These are phyloP conservation scores for Harpagus bidentatus DNA, from an alignment of 2,113 vertebrate genomes.

Conservation along the genomic window DNA sequence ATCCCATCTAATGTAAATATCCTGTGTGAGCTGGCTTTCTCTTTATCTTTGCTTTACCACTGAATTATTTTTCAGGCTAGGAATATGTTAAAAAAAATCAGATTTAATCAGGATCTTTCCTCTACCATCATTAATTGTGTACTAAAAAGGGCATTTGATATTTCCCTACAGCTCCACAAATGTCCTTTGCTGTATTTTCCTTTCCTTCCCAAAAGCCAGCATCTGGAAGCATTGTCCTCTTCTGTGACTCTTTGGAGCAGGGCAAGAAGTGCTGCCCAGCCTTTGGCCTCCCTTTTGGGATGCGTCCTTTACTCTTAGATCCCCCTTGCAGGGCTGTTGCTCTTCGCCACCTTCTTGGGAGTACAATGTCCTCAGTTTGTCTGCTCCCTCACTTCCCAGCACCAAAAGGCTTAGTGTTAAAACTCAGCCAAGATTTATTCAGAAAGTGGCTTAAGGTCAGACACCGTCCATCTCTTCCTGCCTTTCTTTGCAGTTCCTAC, in stretches of 20 bases:
- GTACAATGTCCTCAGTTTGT: background rate
- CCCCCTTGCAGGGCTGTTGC: background rate
- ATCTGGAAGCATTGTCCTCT: background rate
- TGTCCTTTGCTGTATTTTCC: background rate
- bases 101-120: background rate
- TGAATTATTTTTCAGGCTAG: background rate
- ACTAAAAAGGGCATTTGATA: background rate
- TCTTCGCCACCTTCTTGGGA: background rate
- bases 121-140: background rate
- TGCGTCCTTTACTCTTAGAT: fast-evolving
- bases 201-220: background rate
- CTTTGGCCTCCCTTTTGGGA: background rate
- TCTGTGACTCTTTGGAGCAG: background rate
- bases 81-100: background rate
- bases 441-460: background rate
- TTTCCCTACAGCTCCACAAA: background rate
- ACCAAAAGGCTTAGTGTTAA: background rate
- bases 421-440: background rate
- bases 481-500: background rate
- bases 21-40: background rate
- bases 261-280: background rate
- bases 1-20: background rate
- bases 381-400: background rate
- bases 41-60: background rate
- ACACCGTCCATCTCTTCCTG: background rate